Evolutionary conservation across 2,113 vertebrate species (phyloP), one percentile per base, ranked within the genome.

Genomic region (Vimba vimba): DNA sequence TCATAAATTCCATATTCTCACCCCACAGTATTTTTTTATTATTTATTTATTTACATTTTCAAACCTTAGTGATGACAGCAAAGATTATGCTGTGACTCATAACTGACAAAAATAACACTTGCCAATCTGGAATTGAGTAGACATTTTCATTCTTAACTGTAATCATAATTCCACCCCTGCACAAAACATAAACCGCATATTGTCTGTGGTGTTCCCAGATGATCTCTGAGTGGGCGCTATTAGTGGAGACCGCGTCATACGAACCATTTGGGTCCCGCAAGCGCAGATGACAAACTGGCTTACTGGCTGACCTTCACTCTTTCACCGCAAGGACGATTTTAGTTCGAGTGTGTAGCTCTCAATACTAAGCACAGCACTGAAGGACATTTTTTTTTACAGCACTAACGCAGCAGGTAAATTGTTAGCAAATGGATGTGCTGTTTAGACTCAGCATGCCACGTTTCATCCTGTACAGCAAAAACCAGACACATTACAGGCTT

Each of bases 211-310:
- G 19, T 15, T 66, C 13, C 55, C 66, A 71, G 55, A 47, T 85
- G 79, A 80, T 89, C 76, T 88, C 21, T 68, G 59, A 62, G 55
- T 74, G 79, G 60, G 59, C 50, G 47, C 15, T 30, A n/a, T 69
- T 83, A n/a, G 77, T 47, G 45, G 79, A 73, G 71, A 50, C 11
- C 12, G n/a, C 7, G 43, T 86, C 55, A 89, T 84, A 71, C 50
- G 43, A 84, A 71, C 57, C 45, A 36, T 85, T 81, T 69, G 60
- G 27, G 73, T 66, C 79, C 47, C 13, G 33, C 47, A 57, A 85
- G 30, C 74, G 6, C 83, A 87, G 75, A 87, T 86, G 85, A 89
- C 79, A 89, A 55, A 86, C 74, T 45, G 36, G 82, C 79, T 69
- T 74, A 68, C 50, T 80, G 84, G 59, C 69, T 86, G 86, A 60